Evolutionary conservation across 2,797 vertebrate genomes (phyloP), one percentile per base, ranked within the genome.

Genomic region (Pipistrellus kuhlii): DNA sequence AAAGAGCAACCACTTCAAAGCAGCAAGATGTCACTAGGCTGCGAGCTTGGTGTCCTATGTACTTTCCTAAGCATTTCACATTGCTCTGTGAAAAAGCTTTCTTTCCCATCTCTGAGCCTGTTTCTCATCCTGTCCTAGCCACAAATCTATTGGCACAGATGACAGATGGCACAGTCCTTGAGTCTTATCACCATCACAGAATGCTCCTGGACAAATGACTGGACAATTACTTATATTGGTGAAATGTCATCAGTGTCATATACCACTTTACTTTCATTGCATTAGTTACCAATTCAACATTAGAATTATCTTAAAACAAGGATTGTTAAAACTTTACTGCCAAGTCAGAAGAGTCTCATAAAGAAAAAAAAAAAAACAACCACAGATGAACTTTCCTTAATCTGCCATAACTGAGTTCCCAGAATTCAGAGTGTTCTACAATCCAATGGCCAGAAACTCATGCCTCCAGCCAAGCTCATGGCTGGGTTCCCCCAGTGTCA

Each of bases 311-410:
- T 83, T 88, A 38, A 77, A 94, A 84, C 1, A 18, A 87, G 7
- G 41, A 66, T 12, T 85, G 21, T 82, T 78, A 77, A 35, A 80
- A 53, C 30, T 85, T 62, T 53, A 90, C 8, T 35, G 10, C 13
- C 53, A 89, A 84, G 92, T 71, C 68, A 95, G 35, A 85, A 68
- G 51, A 30, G 25, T 76, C 59, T 81, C n/a, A 51, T 51, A 85
- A 85, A 72, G 35, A 94, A 48, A 48, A 14, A 10, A 14, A 10
- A 66, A 66, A 81, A 5, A 38, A 7, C 6, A 44, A 44, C 8
- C 57, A 75, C 62, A 15, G 2, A 68, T 69, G 35, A 41, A 48
- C 35, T 93, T 92, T 57, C 8, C 44, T 94, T 90, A 14, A 51
- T 82, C 35, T 44, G n/a, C 15, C 17, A 66, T 62, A 64, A 55